A percentile compares a stretch with the other conserved stretches of the same genome.
These are phyloP conservation scores for Lepidurus packardi DNA, from an alignment of 1,140 invertebrate genomes.

Conservation along the genomic window DNA sequence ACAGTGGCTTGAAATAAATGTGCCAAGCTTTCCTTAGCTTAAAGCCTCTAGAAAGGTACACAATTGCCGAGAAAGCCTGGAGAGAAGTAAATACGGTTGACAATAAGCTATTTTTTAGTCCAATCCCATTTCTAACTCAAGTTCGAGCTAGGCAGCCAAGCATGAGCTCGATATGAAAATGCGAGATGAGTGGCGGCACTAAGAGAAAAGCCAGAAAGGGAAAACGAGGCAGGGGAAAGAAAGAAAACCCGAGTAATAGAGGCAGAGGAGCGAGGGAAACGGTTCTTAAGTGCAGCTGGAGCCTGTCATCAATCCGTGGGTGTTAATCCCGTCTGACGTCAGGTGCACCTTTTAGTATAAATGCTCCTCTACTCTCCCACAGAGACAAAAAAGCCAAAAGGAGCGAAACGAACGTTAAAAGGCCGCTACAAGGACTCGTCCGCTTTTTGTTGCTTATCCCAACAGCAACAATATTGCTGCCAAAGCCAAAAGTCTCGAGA, in stretches of 20 bases:
- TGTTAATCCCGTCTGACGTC: slow-evolving; percentile 16
- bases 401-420: not conserved
- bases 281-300: slow-evolving; percentile 21
- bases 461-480: slow-evolving; percentile 13
- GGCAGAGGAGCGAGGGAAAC: slow-evolving; percentile 2
- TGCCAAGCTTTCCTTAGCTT: no score
- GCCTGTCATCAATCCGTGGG: slow-evolving; percentile 20
- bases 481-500: not conserved
- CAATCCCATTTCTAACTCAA: slow-evolving; percentile 1
- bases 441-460: not conserved
- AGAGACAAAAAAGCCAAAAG: not conserved
- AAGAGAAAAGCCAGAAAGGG: not conserved
- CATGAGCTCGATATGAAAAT: slow-evolving; percentile 6
- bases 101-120: slow-evolving; percentile 2
- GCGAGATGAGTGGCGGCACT: slow-evolving; percentile 11
- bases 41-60: not conserved
- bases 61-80: not conserved
- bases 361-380: slow-evolving; percentile 9
- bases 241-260: not conserved
- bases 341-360: slow-evolving; percentile 17
- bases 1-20: no score
- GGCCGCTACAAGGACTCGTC: not conserved
- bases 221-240: not conserved
- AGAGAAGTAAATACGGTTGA: not conserved
- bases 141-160: not conserved